phyloP scores from a whole-genome alignment of 2,888 invertebrate species.

The Parnassius orleans region DNA sequence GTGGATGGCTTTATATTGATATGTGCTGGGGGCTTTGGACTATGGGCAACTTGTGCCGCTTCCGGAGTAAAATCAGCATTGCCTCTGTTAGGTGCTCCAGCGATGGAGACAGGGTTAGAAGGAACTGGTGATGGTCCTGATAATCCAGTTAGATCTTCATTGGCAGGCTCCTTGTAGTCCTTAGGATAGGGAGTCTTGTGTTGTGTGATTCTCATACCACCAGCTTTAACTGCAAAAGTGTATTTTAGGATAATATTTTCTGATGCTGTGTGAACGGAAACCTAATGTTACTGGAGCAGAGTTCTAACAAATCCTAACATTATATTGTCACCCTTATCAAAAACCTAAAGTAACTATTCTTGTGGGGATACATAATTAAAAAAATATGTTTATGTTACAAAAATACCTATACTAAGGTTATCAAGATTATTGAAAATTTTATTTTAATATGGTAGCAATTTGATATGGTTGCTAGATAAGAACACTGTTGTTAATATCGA shows the following conservation, averaged over 20 bases:
- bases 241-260: too few species aligned
- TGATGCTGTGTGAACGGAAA: too few species aligned
- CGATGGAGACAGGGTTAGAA: conserved; percentile 86
- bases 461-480: conserved; percentile 8
- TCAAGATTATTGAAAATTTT: too few species aligned
- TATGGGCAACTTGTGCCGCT: conserved; percentile 92
- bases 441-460: neutral
- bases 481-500: neutral
- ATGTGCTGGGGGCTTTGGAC: conserved; percentile 87
- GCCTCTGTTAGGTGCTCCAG: conserved; percentile 90
- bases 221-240: conserved; percentile 87
- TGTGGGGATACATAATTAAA: too few species aligned
- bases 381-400: too few species aligned
- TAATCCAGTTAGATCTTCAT: conserved; percentile 87
- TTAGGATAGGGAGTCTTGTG: conserved; percentile 87
- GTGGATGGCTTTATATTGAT: conserved; percentile 83
- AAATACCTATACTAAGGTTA: too few species aligned
- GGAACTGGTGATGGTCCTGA: conserved; percentile 88
- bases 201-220: conserved; percentile 95
- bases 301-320: too few species aligned
- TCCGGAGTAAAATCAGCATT: conserved; percentile 94
- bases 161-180: conserved; percentile 82
- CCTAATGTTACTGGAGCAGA: too few species aligned
- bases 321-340: too few species aligned
- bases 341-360: too few species aligned